Base-by-base conservation (phyloP, 2,888 invertebrate species). In the Falcaria lacertinaria region DNA sequence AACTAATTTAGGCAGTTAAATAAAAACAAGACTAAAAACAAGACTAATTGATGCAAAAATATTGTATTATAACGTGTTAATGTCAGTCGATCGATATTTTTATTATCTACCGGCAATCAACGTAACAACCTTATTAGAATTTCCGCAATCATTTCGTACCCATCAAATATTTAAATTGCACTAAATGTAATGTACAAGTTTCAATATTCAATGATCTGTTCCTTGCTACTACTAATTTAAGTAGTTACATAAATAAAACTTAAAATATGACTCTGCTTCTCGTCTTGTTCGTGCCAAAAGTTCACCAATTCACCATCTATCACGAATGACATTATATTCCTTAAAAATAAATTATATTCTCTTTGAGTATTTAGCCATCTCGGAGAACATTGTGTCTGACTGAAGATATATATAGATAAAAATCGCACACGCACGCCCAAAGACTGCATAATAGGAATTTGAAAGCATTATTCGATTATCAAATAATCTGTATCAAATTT, bases 381-480 rank as follows among this genome's bases (percentile, higher is more conserved):
- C n/a, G n/a, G n/a, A n/a, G n/a, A n/a, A n/a, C n/a, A n/a, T n/a
- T n/a, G n/a, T n/a, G n/a, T n/a, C n/a, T n/a, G n/a, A n/a, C n/a
- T n/a, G n/a, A n/a, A n/a, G n/a, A n/a, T n/a, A n/a, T n/a, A n/a
- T n/a, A n/a, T n/a, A n/a, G n/a, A 35, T 16, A 13, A 14, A 7
- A 22, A 22, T 22, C 13, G 13, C 13, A 15, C 37, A 22, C 37
- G 22, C 37, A 22, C 11, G 11, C 28, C 11, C 11, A 28, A 7
- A 6, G 2, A 11, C 11, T 11, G 11, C 11, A 28, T 11, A 28
- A 28, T 28, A 11, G 7, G 11, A 6, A 8, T 22, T 33, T 14
- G 4, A 14, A 22, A 4, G 22, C 11, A 37, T 36, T 45, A 36
- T 7, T 32, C 45, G 48, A 49, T 48, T 51, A 52, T 56, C 47